Evolutionary conservation across 2,888 invertebrate genomes (phyloP).

Genomic region (Hofmannophila pseudospretella): DNA sequence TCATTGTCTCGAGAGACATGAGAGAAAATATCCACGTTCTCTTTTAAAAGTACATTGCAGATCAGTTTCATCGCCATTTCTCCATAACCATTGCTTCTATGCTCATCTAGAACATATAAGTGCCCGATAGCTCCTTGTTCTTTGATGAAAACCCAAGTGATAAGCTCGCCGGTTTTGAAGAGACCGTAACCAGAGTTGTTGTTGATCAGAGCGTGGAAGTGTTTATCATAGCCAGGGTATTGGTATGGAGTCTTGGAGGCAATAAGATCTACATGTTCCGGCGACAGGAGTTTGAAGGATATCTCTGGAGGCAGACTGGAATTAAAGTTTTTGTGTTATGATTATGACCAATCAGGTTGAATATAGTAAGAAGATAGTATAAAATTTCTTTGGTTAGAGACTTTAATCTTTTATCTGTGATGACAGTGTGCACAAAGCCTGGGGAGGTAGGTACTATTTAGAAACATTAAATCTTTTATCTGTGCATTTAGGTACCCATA

Average conservation of each 20-base stretch:
- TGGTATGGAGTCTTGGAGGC: slow-evolving; percentile 44
- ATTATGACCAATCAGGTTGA: too few species aligned
- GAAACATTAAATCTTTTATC: too few species aligned
- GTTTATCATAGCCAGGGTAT: slow-evolving; percentile 31
- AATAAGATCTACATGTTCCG: slow-evolving; percentile 30
- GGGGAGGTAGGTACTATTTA: too few species aligned
- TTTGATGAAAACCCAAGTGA: slow-evolving; percentile 43
- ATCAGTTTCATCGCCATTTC: slow-evolving; percentile 20
- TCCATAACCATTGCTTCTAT: slow-evolving; percentile 24
- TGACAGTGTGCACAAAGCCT: too few species aligned
- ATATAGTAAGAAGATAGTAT: too few species aligned
- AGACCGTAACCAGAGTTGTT: slow-evolving; percentile 43
- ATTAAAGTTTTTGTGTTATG: too few species aligned
- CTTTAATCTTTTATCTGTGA: too few species aligned
- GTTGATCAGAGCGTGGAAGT: slow-evolving; percentile 37
- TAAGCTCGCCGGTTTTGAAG: slow-evolving; percentile 25
- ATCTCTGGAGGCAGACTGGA: slow-evolving; percentile 31
- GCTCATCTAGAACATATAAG: slow-evolving; percentile 39
- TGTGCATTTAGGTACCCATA: too few species aligned
- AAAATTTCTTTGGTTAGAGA: too few species aligned
- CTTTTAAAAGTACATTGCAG: slow-evolving; percentile 22
- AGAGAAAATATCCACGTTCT: slow-evolving; percentile 24
- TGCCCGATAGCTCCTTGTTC: slow-evolving; percentile 46
- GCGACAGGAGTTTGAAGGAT: slow-evolving; percentile 28
- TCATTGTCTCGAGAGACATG: slow-evolving; percentile 25